A percentile compares a stretch with the other conserved stretches of the same genome.
Conservation (phyloP, 2,888 invertebrate species). For the Dynastes grantii region DNA sequence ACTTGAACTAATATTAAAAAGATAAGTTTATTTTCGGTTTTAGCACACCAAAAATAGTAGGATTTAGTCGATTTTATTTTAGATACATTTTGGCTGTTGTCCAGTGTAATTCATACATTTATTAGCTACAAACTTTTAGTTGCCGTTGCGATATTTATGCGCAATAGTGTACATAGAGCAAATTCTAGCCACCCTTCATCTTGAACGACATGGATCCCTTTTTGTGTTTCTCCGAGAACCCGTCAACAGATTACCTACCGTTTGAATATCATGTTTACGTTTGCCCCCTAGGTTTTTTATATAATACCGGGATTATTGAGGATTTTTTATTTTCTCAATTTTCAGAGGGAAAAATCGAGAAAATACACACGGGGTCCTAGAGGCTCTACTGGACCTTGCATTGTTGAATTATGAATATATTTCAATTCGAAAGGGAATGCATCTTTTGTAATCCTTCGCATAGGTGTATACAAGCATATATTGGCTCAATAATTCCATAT, state of each 20-base stretch:
- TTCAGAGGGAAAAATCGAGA: conserved; percentile 10
- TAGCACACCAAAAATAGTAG: too few species aligned
- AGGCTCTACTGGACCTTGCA: neutral
- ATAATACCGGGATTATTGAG: conserved; percentile 63
- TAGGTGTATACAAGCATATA: conserved; percentile 4
- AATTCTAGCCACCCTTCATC: conserved; percentile 11
- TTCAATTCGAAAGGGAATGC: conserved; percentile 8
- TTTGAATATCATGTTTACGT: conserved; percentile 65
- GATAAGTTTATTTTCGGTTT: too few species aligned
- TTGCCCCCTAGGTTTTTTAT: conserved; percentile 57
- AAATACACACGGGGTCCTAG: conserved; percentile 11
- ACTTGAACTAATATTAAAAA: too few species aligned
- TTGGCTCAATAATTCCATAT: conserved; percentile 38
- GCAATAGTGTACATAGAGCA: too few species aligned
- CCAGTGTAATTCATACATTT: too few species aligned
- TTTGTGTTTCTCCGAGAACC: conserved; percentile 55
- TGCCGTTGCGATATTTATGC: too few species aligned
- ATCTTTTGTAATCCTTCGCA: conserved; percentile 8
- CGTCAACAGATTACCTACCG: conserved; percentile 62
- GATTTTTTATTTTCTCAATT: conserved; percentile 53
- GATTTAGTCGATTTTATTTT: too few species aligned
- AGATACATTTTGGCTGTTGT: too few species aligned
- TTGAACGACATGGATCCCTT: conserved; percentile 49
- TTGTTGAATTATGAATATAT: conserved; percentile 43
- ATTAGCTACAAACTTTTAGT: too few species aligned